phyloP scores from a whole-genome alignment of 1,140 invertebrate species.

The Bombus sylvicola region DNA sequence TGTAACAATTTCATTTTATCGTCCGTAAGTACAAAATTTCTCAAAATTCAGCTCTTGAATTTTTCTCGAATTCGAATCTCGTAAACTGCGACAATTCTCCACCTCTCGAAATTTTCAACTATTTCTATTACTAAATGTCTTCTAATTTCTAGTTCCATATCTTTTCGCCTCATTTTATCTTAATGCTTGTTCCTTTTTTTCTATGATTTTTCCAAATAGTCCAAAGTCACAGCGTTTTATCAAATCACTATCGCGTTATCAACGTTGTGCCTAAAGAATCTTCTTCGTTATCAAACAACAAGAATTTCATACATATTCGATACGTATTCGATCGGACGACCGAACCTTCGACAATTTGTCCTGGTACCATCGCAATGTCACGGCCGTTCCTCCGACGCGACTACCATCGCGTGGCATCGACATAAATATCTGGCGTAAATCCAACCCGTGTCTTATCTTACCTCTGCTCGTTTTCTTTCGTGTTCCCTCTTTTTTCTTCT shows the following conservation, averaged over 20 bases:
- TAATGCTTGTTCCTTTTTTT: not conserved
- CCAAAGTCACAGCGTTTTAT: not conserved
- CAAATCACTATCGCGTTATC: not conserved
- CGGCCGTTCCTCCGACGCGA: slow-evolving; percentile 26
- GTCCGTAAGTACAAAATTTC: no score
- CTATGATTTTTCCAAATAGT: not conserved
- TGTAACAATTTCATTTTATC: no score
- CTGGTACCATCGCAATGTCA: slow-evolving; percentile 51
- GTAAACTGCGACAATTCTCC: no score
- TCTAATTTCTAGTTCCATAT: no score
- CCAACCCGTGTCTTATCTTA: slow-evolving; percentile 47
- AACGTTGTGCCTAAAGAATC: not conserved
- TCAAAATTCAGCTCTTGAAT: no score
- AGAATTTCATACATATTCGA: not conserved
- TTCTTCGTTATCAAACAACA: not conserved
- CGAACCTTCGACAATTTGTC: slow-evolving; percentile 16
- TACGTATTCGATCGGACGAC: not conserved
- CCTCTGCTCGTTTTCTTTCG: not conserved
- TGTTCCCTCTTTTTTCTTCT: not conserved
- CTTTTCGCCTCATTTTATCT: not conserved
- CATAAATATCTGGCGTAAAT: slow-evolving; percentile 61
- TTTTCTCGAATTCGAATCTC: no score
- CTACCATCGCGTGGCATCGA: slow-evolving; percentile 30
- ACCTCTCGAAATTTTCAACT: no score
- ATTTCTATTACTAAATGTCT: no score